A percentile compares a stretch with the other conserved stretches of the same genome.
Evolutionary conservation across 2,888 invertebrate species (phyloP).

Genomic region (Pyrocoelia pectoralis): DNA sequence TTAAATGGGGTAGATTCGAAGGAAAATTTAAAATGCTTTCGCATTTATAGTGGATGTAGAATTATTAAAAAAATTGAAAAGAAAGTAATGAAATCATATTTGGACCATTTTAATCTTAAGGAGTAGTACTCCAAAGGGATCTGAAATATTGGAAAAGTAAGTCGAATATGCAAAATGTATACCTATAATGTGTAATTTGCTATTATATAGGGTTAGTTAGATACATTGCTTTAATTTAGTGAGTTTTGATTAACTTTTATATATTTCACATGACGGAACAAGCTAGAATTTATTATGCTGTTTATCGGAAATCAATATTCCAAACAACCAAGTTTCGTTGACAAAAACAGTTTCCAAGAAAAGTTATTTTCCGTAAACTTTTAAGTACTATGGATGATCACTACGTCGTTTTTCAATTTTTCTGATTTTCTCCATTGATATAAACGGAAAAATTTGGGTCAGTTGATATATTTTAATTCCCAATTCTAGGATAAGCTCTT

Average conservation of each 20-base stretch:
- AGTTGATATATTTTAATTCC: not conserved
- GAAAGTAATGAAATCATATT: no score
- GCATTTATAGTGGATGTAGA: no score
- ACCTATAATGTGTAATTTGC: no score
- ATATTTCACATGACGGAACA: slow-evolving; percentile 18
- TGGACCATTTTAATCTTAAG: no score
- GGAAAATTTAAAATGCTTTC: no score
- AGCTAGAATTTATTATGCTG: slow-evolving; percentile 7
- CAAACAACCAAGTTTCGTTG: slow-evolving; percentile 10
- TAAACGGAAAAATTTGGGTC: not conserved
- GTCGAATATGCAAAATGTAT: no score
- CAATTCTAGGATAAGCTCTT: not conserved
- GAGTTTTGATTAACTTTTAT: slow-evolving; percentile 18
- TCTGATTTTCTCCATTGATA: not conserved
- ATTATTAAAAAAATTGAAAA: no score
- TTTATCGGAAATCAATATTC: slow-evolving; percentile 15
- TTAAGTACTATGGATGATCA: slow-evolving; percentile 7
- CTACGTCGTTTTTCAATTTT: not conserved
- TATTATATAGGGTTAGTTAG: slow-evolving; percentile 2
- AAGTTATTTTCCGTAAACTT: not conserved
- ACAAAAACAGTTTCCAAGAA: slow-evolving; percentile 1
- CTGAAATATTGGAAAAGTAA: no score
- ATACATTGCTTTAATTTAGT: slow-evolving; percentile 22
- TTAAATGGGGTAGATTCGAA: no score
- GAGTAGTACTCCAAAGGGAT: no score